Base-by-base conservation (phyloP, 2,113 vertebrate genomes). In the Larimichthys polyactis region DNA sequence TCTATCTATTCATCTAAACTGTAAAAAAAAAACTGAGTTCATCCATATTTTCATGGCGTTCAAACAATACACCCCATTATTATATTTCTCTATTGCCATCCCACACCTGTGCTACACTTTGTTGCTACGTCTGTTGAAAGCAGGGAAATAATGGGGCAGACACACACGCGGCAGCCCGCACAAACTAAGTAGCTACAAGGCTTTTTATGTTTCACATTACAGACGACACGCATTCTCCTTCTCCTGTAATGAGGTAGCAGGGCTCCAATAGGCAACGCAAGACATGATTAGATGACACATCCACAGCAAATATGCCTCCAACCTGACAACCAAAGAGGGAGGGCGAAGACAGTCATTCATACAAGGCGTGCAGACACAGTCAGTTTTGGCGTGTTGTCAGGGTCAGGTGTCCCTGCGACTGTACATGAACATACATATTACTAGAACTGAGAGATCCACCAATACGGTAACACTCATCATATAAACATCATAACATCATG, bases 181-280 rank as follows among this genome's bases (percentile, higher is more conserved):
- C 76, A 75, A 84, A 76, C 80, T 75, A 86, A 90, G 75, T 24
- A 75, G 75, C 84, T 75, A 55, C 24, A 10, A 86, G 82, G 76
- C 14, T 81, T 87, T 89, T 77, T 79, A 75, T 83, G 70, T 89
- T 83, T 78, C 81, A 65, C 75, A 75, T 81, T 84, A 86, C 75
- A 84, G 73, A 81, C 79, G 78, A 76, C 81, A 87, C 59, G 16
- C 46, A 81, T 59, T 83, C 78, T 81, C 65, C 44, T 57, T 52
- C 62, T 69, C 52, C 75, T 57, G 79, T 91, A 87, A 90, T 90
- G 87, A 90, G 89, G 81, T 72, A 55, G 78, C 82, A 46, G 46
- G 81, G 63, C 75, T 73, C 27, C 48, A 76, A 78, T 11, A 75
- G 70, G 88, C 78, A 75, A 92, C 78, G 62, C 51, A 71, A 84